phyloP scores from a whole-genome alignment of 2,888 invertebrate species.

The Drosophila siamana region DNA sequence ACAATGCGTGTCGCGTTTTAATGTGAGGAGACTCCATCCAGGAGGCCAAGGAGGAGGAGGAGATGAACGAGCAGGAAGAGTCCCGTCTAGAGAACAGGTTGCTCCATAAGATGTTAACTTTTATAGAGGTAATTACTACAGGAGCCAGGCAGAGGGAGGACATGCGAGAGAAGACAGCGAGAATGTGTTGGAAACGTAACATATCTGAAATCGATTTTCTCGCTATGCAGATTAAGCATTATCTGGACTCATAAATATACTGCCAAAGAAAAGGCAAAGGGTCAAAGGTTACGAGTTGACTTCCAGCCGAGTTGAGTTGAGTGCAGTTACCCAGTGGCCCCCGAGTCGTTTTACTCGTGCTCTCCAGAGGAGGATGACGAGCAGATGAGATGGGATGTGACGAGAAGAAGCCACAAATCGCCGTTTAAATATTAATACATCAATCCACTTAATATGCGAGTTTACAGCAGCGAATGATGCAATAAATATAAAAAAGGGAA shows the following conservation, averaged over 20 bases:
- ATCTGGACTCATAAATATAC: conserved; percentile 57
- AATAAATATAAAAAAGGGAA: conserved; percentile 74
- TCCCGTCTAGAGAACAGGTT: conserved; percentile 12
- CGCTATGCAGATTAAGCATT: conserved; percentile 62
- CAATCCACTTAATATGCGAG: conserved; percentile 84
- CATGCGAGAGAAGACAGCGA: conserved; percentile 5
- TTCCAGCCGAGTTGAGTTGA: conserved; percentile 8
- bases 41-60: background rate
- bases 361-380: conserved; percentile 18
- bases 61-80: conserved; percentile 2
- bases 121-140: conserved; percentile 52
- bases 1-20: conserved; percentile 71
- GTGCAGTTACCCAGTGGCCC: conserved; percentile 34
- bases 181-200: conserved; percentile 25
- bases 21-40: conserved; percentile 46
- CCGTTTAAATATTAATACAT: conserved; percentile 85
- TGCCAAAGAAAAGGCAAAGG: conserved; percentile 43
- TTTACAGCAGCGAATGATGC: conserved; percentile 77
- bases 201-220: conserved; percentile 51
- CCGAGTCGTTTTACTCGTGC: conserved; percentile 32
- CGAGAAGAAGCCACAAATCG: conserved; percentile 81
- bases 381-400: no score
- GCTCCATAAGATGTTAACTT: conserved; percentile 38
- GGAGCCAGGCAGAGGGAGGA: no score
- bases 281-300: conserved; percentile 55